Percentiles rank a stretch among this genome's conserved stretches.
Conservation (phyloP, 2,888 invertebrate genomes). For the Leptinotarsa rubiginosa region DNA sequence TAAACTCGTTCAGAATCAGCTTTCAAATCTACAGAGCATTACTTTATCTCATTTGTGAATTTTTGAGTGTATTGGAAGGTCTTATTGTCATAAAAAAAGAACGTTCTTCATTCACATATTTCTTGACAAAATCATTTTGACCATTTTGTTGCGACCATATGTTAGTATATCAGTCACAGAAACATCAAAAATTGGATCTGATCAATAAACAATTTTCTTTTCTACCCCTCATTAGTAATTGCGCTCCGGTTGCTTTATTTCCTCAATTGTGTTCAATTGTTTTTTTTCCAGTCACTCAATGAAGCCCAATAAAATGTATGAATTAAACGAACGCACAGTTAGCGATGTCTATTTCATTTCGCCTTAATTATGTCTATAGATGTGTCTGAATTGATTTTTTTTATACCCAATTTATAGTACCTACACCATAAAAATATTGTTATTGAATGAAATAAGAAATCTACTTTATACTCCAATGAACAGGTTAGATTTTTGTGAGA, state of each 20-base stretch:
- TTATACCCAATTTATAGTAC: too few species aligned
- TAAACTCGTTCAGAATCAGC: too few species aligned
- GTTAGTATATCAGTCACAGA: not conserved
- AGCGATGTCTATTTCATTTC: not conserved
- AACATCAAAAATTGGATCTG: not conserved
- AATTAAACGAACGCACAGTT: slow-evolving; percentile 23
- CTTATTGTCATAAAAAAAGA: too few species aligned
- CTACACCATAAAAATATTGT: too few species aligned
- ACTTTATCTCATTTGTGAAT: too few species aligned
- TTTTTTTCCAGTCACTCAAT: slow-evolving; percentile 24
- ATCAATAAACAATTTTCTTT: slow-evolving; percentile 6
- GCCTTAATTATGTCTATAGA: not conserved
- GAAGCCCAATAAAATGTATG: slow-evolving; percentile 36
- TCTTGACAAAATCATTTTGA: too few species aligned
- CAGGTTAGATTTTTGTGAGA: too few species aligned
- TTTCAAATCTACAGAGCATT: too few species aligned
- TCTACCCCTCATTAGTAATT: slow-evolving; percentile 15
- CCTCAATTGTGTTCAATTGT: slow-evolving; percentile 36
- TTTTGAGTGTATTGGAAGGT: too few species aligned
- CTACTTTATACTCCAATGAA: too few species aligned
- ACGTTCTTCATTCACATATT: too few species aligned
- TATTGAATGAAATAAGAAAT: too few species aligned
- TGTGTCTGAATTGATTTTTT: slow-evolving; percentile 3
- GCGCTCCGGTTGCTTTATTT: slow-evolving; percentile 29
- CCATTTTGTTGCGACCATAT: not conserved